Evolutionary conservation across 2,888 invertebrate genomes (phyloP), one percentile per base, ranked within the genome.

Genomic region (Limnephilus auricula): DNA sequence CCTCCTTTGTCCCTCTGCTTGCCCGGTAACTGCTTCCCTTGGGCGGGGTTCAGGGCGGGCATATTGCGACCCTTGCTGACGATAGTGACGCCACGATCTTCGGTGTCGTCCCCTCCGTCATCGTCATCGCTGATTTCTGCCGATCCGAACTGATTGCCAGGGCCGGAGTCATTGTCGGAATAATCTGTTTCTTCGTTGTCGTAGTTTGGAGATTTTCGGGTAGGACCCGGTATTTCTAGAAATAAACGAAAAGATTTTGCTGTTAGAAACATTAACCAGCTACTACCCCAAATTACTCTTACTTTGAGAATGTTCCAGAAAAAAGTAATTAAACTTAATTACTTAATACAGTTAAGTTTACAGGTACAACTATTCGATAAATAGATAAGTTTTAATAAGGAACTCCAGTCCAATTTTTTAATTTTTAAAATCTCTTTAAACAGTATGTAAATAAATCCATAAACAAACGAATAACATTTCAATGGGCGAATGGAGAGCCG

Each of bases 171-270:
- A 80, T 95, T 95, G 3, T 95, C 95, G 0, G 95, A 95, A 93
- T 95, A 95, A 89, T 94, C 95, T 93, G 94, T 95, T 91, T 97
- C 97, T 94, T 97, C 97, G 94, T 97, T 97, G 88, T 92, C 92
- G n/a, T 91, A 91, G n/a, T 65, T 78, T 9, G 84, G 85, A 0
- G 90, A 83, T 78, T 82, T 87, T 9, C 96, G 94, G 80, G 97
- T 96, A 13, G 97, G 97, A 65, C 97, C 97, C n/a, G 97, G 97
- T 93, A 98, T 98, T 95, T 98, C 98, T 98, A 96, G 34, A 85
- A 65, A 65, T 2, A 65, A 65, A 65, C 25, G 18, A 9, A 89
- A 94, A 93, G 79, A 88, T 30, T n/a, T 40, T 32, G 25, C 65
- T 10, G 5, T 13, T 12, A 31, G 6, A 30, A 79, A 30, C 79